phyloP scores from a whole-genome alignment of 2,113 vertebrate species.

The Leptocoma aspasia region DNA sequence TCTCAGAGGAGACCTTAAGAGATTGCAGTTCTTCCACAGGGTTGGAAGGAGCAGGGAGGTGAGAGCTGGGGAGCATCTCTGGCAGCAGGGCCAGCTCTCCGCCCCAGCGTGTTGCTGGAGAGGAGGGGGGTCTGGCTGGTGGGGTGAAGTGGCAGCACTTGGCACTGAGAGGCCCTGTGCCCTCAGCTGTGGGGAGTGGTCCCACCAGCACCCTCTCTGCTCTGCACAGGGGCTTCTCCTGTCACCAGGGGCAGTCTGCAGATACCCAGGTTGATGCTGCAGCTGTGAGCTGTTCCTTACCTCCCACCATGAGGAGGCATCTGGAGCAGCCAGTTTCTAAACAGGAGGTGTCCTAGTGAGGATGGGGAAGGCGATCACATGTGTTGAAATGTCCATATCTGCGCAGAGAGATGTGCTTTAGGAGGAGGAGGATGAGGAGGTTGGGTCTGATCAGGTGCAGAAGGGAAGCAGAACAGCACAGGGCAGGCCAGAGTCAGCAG shows the following conservation, averaged over 20 bases:
- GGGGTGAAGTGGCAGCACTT: not conserved
- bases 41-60: not conserved
- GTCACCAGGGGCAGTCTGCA: not conserved
- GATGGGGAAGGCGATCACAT: not conserved
- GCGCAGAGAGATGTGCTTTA: not conserved
- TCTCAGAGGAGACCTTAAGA: not conserved
- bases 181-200: not conserved
- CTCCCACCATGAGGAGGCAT: not conserved
- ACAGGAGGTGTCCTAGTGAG: not conserved
- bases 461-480: not conserved
- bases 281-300: not conserved
- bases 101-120: rapidly evolving
- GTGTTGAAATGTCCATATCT: not conserved
- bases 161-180: rapidly evolving
- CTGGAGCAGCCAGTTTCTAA: not conserved
- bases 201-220: not conserved
- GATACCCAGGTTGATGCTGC: not conserved
- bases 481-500: not conserved
- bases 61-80: not conserved
- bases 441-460: rapidly evolving
- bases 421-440: not conserved
- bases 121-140: not conserved
- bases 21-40: not conserved
- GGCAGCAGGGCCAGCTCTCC: not conserved
- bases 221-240: not conserved